Percentiles rank a stretch among this genome's conserved stretches.
Evolutionary conservation across 2,113 vertebrate species (phyloP).

Genomic region (Salvelinus fontinalis): DNA sequence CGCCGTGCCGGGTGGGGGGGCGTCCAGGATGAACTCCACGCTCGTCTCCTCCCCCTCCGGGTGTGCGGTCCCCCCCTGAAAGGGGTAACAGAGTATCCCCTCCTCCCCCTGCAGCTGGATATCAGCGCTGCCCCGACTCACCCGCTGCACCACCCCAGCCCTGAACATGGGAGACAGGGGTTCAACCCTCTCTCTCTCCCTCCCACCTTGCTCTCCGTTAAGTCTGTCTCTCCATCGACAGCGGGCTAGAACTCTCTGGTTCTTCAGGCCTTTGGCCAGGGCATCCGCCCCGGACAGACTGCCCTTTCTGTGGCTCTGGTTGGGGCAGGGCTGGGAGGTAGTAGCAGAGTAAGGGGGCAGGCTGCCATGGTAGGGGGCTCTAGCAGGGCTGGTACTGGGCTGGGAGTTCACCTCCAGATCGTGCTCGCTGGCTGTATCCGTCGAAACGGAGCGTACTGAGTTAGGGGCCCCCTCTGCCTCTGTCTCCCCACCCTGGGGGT

Average conservation of each 20-base stretch:
- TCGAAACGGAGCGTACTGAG: conserved; percentile 82
- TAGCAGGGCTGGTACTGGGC: conserved; percentile 37
- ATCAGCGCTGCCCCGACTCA: conserved; percentile 76
- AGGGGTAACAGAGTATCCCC: conserved; percentile 75
- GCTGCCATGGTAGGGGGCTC: no score
- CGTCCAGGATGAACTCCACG: conserved; percentile 81
- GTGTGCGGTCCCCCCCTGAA: conserved; percentile 58
- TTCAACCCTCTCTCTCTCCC: conserved; percentile 27
- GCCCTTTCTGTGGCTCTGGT: no score
- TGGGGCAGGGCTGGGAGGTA: no score
- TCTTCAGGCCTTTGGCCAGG: conserved; percentile 79
- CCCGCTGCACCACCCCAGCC: conserved; percentile 80
- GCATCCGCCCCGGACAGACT: conserved; percentile 49
- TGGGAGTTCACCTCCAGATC: conserved; percentile 73
- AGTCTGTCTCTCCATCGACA: conserved; percentile 57
- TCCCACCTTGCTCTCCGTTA: conserved; percentile 34
- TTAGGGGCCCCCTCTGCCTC: conserved; percentile 64
- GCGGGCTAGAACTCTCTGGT: conserved; percentile 83
- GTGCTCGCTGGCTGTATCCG: conserved; percentile 87
- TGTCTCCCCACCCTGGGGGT: conserved; percentile 30
- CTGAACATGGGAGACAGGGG: conserved; percentile 70
- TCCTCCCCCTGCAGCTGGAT: conserved; percentile 81
- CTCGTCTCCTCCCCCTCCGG: conserved; percentile 24
- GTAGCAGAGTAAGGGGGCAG: no score
- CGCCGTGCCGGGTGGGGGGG: conserved; percentile 74